phyloP scores from a whole-genome alignment of 2,797 vertebrate genomes.

The Rhinogobio ventralis region DNA sequence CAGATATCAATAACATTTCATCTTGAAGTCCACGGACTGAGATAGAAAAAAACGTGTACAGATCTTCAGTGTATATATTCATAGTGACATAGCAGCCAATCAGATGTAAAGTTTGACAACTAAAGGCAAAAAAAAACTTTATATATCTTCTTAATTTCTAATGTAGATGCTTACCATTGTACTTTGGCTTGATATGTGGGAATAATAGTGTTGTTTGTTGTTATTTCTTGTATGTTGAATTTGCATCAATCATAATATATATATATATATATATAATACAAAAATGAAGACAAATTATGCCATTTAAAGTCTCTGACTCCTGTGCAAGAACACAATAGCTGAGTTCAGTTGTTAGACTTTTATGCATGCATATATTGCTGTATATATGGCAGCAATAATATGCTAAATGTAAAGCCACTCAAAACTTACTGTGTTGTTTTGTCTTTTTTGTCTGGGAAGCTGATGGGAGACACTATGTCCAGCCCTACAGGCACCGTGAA shows the following conservation, averaged over 20 bases:
- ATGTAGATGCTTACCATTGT: background rate
- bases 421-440: background rate
- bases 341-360: background rate
- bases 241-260: background rate
- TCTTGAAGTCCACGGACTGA: no score
- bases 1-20: background rate
- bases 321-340: background rate
- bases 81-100: background rate
- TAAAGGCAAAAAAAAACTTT: background rate
- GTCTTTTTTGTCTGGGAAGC: background rate
- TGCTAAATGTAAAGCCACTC: background rate
- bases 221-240: background rate
- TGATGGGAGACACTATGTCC: conserved; percentile 71
- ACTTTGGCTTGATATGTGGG: background rate
- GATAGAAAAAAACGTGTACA: background rate
- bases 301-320: background rate
- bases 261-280: no score
- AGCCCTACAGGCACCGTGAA: conserved; percentile 47
- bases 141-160: background rate
- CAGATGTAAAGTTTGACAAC: background rate
- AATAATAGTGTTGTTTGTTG: background rate
- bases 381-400: background rate
- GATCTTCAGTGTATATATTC: background rate
- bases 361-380: background rate
- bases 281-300: background rate